A percentile compares a stretch with the other conserved stretches of the same genome.
phyloP scores from a whole-genome alignment of 2,113 vertebrate genomes.

The Megalops atlanticus region DNA sequence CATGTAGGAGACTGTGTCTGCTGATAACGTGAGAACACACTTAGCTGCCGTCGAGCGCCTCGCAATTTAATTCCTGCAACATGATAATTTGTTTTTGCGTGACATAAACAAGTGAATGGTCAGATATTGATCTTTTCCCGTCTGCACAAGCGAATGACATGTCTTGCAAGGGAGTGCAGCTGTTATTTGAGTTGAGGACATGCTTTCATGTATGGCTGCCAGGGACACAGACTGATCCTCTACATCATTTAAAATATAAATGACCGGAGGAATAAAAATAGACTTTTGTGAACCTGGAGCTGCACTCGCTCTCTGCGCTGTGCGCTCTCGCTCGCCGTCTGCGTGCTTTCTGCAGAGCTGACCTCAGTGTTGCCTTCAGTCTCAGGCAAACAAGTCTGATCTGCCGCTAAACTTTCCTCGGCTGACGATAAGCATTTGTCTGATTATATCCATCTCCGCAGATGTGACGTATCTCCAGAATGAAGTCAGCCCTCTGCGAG shows the following conservation, averaged over 20 bases:
- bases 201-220: neutral
- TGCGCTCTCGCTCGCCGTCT: neutral
- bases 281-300: neutral
- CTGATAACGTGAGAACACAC: neutral
- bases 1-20: neutral
- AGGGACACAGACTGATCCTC: neutral
- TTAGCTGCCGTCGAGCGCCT: neutral
- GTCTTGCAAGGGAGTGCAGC: neutral
- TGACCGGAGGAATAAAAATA: constrained; percentile 15
- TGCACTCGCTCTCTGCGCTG: neutral
- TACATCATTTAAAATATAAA: constrained; percentile 1
- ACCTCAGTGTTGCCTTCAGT: constrained; percentile 77
- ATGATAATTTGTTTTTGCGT: constrained; percentile 31
- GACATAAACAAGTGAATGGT: constrained; percentile 33
- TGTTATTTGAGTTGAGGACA: neutral
- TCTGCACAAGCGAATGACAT: constrained; percentile 4
- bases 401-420: constrained; percentile 78
- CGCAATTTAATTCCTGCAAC: constrained; percentile 23
- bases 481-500: constrained; percentile 73
- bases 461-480: constrained; percentile 80
- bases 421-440: constrained; percentile 81
- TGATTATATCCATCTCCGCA: constrained; percentile 87
- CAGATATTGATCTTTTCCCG: constrained; percentile 27
- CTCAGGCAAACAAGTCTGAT: constrained; percentile 77
- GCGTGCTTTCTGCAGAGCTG: constrained; percentile 51